Conservation (phyloP, 2,797 vertebrate genomes). For the Cuniculus paca region DNA sequence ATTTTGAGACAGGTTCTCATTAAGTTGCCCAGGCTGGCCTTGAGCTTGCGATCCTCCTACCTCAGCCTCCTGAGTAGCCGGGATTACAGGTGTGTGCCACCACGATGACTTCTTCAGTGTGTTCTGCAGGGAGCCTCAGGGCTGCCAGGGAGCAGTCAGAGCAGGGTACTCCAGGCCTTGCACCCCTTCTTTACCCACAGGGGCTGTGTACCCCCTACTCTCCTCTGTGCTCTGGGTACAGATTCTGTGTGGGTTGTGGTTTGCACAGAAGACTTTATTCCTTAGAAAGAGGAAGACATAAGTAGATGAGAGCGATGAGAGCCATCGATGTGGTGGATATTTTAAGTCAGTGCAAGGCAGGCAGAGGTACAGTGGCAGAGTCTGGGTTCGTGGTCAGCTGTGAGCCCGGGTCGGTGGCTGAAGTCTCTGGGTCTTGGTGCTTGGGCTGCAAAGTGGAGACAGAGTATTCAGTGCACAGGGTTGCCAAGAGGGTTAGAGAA, state of each 20-base stretch:
- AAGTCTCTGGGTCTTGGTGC: neutral
- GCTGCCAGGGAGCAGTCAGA: neutral
- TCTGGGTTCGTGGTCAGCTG: neutral
- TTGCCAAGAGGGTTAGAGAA: neutral
- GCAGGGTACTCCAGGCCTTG: rapidly evolving
- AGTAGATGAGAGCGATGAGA: rapidly evolving
- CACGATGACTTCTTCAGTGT: neutral
- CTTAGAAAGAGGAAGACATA: neutral
- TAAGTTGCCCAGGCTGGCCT: neutral
- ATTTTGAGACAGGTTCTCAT: neutral
- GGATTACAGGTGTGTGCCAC: neutral
- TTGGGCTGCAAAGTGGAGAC: neutral
- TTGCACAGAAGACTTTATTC: neutral
- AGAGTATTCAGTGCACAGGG: rapidly evolving
- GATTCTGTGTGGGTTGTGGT: neutral
- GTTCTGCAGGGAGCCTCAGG: neutral
- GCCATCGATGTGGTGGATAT: neutral
- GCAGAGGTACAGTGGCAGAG: neutral
- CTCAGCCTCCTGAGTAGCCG: neutral
- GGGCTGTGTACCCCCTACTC: neutral
- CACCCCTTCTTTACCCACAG: neutral
- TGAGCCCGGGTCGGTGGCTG: neutral
- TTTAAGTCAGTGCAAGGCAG: neutral
- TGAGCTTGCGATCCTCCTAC: neutral
- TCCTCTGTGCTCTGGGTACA: neutral